Evolutionary conservation across 1,140 invertebrate genomes (phyloP).

Genomic region (Danaus plexippus): DNA sequence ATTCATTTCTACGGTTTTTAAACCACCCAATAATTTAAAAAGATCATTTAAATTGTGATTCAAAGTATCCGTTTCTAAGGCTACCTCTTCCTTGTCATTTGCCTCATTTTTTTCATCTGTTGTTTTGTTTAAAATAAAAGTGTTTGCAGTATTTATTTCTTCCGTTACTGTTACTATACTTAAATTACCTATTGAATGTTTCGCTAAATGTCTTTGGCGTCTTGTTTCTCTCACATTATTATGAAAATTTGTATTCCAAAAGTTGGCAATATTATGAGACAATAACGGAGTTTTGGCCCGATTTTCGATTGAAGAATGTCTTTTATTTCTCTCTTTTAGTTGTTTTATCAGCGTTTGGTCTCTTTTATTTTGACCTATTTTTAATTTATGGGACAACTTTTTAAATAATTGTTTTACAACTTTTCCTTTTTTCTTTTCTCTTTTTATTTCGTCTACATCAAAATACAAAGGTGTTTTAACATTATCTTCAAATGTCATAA

Average conservation of each 20-base stretch:
- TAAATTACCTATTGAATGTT: conserved; percentile 2
- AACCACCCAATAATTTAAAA: conserved; percentile 23
- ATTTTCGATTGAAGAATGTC: conserved; percentile 1
- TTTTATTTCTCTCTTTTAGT: conserved; percentile 6
- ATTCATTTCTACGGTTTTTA: conserved; percentile 2
- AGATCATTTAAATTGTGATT: conserved; percentile 28
- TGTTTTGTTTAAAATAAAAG: conserved; percentile 2
- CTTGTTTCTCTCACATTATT: background rate
- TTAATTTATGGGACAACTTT: conserved; percentile 8
- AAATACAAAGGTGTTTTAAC: conserved; percentile 10
- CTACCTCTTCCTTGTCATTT: conserved; percentile 3
- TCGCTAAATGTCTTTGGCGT: no score
- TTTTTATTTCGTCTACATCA: conserved; percentile 9
- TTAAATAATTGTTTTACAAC: conserved; percentile 25
- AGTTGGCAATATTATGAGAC: conserved; percentile 26
- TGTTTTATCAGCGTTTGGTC: background rate
- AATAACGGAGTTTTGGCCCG: background rate
- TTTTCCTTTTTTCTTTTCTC: conserved; percentile 20
- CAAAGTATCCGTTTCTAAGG: conserved; percentile 14
- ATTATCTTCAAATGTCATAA: background rate
- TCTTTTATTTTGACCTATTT: no score
- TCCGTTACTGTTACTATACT: background rate
- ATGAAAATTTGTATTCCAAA: conserved; percentile 32
- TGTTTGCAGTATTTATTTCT: no score
- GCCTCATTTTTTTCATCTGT: conserved; percentile 1